phyloP scores from a whole-genome alignment of 2,797 vertebrate species.

The Psittacula derbiana region DNA sequence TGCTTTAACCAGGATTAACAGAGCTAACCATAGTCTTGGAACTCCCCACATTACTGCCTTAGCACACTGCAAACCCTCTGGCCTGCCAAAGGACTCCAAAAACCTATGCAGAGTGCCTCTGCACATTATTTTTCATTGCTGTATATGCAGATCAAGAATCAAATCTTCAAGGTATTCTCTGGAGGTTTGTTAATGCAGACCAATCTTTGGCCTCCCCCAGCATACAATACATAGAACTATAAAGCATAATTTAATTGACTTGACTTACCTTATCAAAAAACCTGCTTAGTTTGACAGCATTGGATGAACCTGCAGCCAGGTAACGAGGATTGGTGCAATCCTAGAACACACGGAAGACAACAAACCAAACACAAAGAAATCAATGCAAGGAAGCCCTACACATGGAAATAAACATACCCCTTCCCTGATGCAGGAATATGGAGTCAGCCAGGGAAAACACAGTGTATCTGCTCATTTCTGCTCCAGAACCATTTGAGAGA shows the following conservation, averaged over 20 bases:
- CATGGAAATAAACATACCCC: not conserved
- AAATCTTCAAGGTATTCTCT: not conserved
- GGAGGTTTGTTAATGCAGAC: not conserved
- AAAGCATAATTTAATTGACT: not conserved
- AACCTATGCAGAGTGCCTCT: not conserved
- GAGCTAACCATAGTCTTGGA: not conserved
- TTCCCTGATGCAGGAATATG: not conserved
- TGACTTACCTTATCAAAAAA: constrained; percentile 96
- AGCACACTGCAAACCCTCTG: not conserved
- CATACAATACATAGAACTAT: not conserved
- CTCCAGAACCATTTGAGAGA: not conserved
- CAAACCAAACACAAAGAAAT: not conserved
- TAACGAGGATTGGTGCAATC: constrained; percentile 95
- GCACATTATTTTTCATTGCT: not conserved
- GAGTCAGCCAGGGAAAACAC: not conserved
- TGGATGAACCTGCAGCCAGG: constrained; percentile 95
- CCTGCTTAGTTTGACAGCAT: constrained; percentile 95
- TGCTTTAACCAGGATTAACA: not conserved
- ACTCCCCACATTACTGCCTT: not conserved
- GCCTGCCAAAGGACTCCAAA: not conserved
- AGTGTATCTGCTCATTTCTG: not conserved
- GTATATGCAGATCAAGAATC: not conserved
- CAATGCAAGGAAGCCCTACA: not conserved
- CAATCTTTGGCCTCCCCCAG: not conserved
- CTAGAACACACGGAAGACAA: constrained; percentile 70